Percentiles rank a stretch among this genome's conserved stretches.
Evolutionary conservation across 2,797 vertebrate species (phyloP).

Genomic region (Peromyscus nudipes): DNA sequence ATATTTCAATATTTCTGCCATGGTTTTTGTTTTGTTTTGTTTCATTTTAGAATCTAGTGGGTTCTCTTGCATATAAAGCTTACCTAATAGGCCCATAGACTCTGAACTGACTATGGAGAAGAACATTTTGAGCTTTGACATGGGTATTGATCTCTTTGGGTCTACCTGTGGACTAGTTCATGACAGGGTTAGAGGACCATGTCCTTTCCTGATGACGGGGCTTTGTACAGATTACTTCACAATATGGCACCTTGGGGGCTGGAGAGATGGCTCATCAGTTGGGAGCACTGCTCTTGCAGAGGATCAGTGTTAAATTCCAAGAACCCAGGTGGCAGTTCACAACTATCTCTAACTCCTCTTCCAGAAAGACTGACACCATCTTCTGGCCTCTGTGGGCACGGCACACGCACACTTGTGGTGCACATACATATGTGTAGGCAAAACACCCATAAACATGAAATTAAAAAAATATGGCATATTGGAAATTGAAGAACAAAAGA

Average conservation of each 20-base stretch:
- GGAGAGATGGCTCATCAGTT: not conserved
- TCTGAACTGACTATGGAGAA: not conserved
- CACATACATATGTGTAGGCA: not conserved
- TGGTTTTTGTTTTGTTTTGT: not conserved
- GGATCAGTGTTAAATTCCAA: not conserved
- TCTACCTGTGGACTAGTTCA: not conserved
- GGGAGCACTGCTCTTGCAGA: not conserved
- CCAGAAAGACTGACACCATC: not conserved
- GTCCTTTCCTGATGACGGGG: not conserved
- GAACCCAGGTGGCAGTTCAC: not conserved
- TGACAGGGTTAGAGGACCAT: not conserved
- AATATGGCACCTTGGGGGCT: not conserved
- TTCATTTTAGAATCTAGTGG: not conserved
- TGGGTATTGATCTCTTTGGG: not conserved
- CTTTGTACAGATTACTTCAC: not conserved
- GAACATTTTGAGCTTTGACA: not conserved
- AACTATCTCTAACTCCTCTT: not conserved
- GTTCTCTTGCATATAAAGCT: not conserved
- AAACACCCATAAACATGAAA: not conserved
- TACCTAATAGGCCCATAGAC: not conserved
- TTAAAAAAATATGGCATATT: not conserved
- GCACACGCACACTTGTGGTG: no score
- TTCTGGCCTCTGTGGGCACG: not conserved
- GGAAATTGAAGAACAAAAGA: not conserved
- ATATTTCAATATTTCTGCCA: slow-evolving; percentile 14